These are phyloP conservation scores for Harpagoxenus sublaevis DNA, from an alignment of 2,888 invertebrate species.

Conservation along the genomic window DNA sequence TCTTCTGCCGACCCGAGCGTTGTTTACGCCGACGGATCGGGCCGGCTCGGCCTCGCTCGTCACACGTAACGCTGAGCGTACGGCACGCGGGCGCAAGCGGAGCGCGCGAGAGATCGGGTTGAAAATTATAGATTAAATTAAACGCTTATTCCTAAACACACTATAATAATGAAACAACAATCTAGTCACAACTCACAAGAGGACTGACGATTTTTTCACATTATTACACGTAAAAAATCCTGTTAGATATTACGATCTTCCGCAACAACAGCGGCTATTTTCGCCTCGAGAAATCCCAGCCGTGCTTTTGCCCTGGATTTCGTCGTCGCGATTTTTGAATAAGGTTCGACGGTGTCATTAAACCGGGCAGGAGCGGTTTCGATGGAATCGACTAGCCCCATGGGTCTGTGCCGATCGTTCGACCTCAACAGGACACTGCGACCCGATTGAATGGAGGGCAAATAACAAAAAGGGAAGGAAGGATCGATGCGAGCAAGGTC, in stretches of 20 bases:
- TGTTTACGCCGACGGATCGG: no score
- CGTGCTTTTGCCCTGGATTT: conserved; percentile 50
- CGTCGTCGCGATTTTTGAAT: conserved; percentile 41
- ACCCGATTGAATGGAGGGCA: conserved; percentile 52
- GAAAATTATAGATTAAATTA: no score
- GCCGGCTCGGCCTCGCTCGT: no score
- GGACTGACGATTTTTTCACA: neutral
- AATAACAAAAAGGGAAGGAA: conserved; percentile 34
- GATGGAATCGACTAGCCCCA: conserved; percentile 56
- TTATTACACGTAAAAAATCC: conserved; percentile 56
- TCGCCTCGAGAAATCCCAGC: conserved; percentile 9
- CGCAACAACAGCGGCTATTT: conserved; percentile 54
- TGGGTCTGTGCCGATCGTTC: conserved; percentile 43
- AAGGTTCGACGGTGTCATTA: conserved; percentile 34
- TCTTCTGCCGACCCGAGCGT: no score
- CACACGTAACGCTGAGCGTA: no score
- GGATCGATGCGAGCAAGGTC: conserved; percentile 29
- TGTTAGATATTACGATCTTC: conserved; percentile 41
- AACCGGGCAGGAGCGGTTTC: conserved; percentile 42
- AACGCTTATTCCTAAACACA: no score
- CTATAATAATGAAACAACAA: neutral
- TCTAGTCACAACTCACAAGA: neutral
- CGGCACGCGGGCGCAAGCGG: no score
- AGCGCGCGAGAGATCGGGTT: no score
- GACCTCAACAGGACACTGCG: conserved; percentile 45